A percentile compares a stretch with the other conserved stretches of the same genome.
Conservation (phyloP, 2,888 invertebrate species). For the Diaperis boleti region DNA sequence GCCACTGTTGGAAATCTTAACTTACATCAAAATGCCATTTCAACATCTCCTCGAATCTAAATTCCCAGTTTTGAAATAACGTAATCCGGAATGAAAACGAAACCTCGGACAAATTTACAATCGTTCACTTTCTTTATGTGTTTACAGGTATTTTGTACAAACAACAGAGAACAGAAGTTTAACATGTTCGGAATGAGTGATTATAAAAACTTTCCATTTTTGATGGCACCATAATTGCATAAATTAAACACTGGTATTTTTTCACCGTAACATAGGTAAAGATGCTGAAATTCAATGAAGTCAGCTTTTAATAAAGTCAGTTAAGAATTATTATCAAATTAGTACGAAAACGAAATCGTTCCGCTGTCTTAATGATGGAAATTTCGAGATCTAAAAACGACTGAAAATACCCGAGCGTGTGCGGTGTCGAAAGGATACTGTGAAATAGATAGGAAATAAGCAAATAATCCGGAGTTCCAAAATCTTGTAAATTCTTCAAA, state of each 20-base stretch:
- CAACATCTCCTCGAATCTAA: slow-evolving; percentile 24
- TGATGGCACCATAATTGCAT: slow-evolving; percentile 36
- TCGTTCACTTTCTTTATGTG: slow-evolving; percentile 21
- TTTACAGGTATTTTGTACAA: slow-evolving; percentile 9
- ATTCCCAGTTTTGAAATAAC: slow-evolving; percentile 25
- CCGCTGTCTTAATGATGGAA: slow-evolving; percentile 29
- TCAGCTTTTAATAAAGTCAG: slow-evolving; percentile 10
- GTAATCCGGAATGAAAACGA: slow-evolving; percentile 17
- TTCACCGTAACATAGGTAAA: slow-evolving; percentile 28
- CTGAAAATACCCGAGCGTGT: no score
- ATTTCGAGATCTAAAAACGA: slow-evolving; percentile 9
- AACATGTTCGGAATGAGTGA: slow-evolving; percentile 19
- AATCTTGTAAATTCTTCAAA: no score
- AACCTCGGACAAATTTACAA: slow-evolving; percentile 5
- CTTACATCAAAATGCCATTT: slow-evolving; percentile 22
- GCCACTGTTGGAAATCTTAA: no score
- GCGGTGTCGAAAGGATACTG: no score
- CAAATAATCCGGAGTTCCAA: no score
- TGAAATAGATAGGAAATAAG: no score
- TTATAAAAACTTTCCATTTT: slow-evolving; percentile 39
- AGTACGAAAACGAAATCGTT: slow-evolving; percentile 31
- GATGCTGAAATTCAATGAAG: slow-evolving; percentile 19
- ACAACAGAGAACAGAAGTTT: slow-evolving; percentile 19
- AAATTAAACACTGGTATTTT: slow-evolving; percentile 25
- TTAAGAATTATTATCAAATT: slow-evolving; percentile 24